These are phyloP conservation scores for Polyploca ridens DNA, from an alignment of 2,888 invertebrate species.

Conservation along the genomic window DNA sequence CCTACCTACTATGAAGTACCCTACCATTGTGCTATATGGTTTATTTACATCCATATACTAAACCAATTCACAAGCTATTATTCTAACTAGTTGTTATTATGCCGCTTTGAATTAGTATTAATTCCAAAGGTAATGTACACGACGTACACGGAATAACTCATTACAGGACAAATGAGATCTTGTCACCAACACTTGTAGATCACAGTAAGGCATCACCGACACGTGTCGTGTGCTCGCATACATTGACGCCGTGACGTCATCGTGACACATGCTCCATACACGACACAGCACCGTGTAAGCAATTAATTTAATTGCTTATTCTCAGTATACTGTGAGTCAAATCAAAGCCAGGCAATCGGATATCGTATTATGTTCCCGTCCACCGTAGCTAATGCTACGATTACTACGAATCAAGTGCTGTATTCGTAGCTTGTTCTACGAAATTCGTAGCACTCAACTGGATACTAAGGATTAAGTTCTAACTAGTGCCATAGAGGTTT, in stretches of 20 bases:
- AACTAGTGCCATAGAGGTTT: no score
- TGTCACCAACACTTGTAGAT: not conserved
- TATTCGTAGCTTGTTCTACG: not conserved
- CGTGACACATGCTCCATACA: not conserved
- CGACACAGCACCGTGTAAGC: not conserved
- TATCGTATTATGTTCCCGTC: not conserved
- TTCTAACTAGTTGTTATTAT: no score
- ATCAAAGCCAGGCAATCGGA: not conserved
- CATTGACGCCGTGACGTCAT: not conserved
- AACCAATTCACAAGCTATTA: no score
- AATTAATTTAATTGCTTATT: not conserved
- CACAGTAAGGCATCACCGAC: not conserved
- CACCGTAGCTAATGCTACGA: not conserved
- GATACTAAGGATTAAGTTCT: no score
- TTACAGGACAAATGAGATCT: not conserved
- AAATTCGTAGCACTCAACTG: not conserved
- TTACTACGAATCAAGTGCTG: not conserved
- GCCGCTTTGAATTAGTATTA: no score
- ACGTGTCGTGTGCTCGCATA: not conserved
- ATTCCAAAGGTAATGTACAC: no score
- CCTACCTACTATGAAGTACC: no score
- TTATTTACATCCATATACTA: no score
- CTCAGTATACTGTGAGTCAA: not conserved
- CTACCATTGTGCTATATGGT: no score
- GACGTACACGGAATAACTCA: no score